Evolutionary conservation across 2,797 vertebrate genomes (phyloP).

Genomic region (Heterohyrax brucei): DNA sequence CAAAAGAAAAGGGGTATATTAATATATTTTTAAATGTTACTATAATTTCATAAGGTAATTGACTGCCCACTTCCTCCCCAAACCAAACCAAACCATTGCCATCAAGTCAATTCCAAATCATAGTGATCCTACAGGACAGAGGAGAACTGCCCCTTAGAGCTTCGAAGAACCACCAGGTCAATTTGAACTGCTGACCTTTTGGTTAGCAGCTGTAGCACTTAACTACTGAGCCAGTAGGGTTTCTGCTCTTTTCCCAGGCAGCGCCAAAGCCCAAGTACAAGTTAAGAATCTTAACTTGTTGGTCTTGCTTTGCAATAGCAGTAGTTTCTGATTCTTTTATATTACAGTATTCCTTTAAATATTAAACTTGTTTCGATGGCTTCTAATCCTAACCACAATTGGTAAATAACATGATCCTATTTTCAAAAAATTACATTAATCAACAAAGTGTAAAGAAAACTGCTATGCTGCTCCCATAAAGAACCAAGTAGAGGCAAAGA

Average conservation of each 20-base stretch:
- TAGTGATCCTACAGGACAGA: too few species aligned
- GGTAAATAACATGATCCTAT: not conserved
- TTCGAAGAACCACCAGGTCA: too few species aligned
- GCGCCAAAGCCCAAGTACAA: not conserved
- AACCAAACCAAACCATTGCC: too few species aligned
- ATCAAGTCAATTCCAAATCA: too few species aligned
- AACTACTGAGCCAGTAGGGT: too few species aligned
- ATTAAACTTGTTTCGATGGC: slow-evolving; percentile 35
- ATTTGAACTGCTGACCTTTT: too few species aligned
- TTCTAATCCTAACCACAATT: slow-evolving; percentile 33
- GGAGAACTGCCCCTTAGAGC: too few species aligned
- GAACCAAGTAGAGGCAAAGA: not conserved
- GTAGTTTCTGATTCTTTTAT: not conserved
- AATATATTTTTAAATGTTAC: not conserved
- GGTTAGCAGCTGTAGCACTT: too few species aligned
- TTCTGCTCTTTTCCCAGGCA: too few species aligned
- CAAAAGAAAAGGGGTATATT: slow-evolving; percentile 53
- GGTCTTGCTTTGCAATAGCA: not conserved
- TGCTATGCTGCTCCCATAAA: slow-evolving; percentile 14
- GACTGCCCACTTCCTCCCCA: not conserved
- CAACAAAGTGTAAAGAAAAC: slow-evolving; percentile 48
- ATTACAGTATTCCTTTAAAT: slow-evolving; percentile 29
- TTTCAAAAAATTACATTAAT: slow-evolving; percentile 56
- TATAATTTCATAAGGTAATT: slow-evolving; percentile 6
- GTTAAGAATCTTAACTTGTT: not conserved